Evolutionary conservation across 2,797 vertebrate species (phyloP), one percentile per base, ranked within the genome.

Genomic region (Cyprinella venusta): DNA sequence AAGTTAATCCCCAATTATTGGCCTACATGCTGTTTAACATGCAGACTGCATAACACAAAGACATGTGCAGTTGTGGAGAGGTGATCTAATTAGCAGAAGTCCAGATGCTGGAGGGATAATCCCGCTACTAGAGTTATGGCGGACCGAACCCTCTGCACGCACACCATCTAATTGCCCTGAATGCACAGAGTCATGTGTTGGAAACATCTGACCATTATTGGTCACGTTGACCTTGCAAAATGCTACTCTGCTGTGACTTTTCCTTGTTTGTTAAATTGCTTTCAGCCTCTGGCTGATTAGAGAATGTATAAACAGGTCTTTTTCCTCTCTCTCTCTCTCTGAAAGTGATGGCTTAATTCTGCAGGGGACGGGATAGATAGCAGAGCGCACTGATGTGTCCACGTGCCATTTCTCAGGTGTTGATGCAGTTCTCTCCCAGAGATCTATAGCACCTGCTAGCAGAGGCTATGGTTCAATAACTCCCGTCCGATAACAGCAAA

Each of bases 31-130:
- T 88, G 90, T 89, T 92, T 91, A 89, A 84, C 89, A 88, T 87
- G 84, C 84, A 79, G 84, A 36, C 77, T 63, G 76, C 42, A 24
- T 30, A 45, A 74, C 65, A 77, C 16, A 40, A 26, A 48, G 42
- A 54, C 52, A 85, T 61, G 71, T 65, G 65, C 74, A 67, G 77
- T 69, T 76, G 63, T 70, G 63, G 26, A 92, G 89, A 93, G 88
- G 84, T 90, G 88, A 94, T 89, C 91, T 92, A 94, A 94, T 95
- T 94, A 95, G 92, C 79, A 68, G 86, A 90, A 88, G 91, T 92
- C 93, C 93, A 94, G 93, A 94, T 95, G 94, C 92, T 91, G 88
- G 89, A 92, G 89, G 88, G 89, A 88, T 94, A 92, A 94, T 93
- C 91, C 88, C 89, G 74, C 88, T 90, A 91, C 90, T 91, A 88